Evolutionary conservation across 2,888 invertebrate genomes (phyloP), one percentile per base, ranked within the genome.

Genomic region (Hirudinaria manillensis): DNA sequence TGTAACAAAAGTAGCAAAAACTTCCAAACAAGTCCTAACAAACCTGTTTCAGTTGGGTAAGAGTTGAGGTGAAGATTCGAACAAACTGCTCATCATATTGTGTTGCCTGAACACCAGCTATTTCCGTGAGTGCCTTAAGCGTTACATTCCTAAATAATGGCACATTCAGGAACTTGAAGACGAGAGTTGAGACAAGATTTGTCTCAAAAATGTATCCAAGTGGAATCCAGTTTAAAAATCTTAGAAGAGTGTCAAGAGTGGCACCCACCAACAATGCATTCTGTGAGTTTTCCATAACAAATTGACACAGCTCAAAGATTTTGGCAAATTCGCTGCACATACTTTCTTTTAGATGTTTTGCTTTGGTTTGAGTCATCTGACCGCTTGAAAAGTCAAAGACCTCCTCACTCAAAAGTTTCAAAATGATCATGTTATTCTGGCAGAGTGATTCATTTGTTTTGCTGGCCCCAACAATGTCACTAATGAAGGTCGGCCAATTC

Each of bases 161-260:
- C 76, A 98, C 96, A 87, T 93, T 93, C 79, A 99, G 89, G 87
- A 99, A 99, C 90, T 90, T 98, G 85, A 91, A 92, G 83, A 94
- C 93, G 75, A 99, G 89, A 75, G 95, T 95, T 81, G 91, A 91
- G 82, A 98, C 94, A 75, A 99, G 88, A 85, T 95, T 93, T 80
- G 99, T 99, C 88, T 99, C 98, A 88, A 99, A 99, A 85, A 99
- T 98, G 86, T 99, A 99, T 19, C 99, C 99, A 78, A 99, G 89
- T n/a, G 99, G 99, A 83, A 99, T 98, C 99, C 99, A 99, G 85
- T 97, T 98, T 65, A 99, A 89, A 88, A 99, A 99, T 84, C 95
- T 89, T 80, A 99, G 88, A 76, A 99, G 88, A 3, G 99, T 99
- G 85, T 98, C 95, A 79, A 99, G 88, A 0, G 98, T 99, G 3